phyloP scores from a whole-genome alignment of 2,113 vertebrate genomes.

The Nipponia nippon region DNA sequence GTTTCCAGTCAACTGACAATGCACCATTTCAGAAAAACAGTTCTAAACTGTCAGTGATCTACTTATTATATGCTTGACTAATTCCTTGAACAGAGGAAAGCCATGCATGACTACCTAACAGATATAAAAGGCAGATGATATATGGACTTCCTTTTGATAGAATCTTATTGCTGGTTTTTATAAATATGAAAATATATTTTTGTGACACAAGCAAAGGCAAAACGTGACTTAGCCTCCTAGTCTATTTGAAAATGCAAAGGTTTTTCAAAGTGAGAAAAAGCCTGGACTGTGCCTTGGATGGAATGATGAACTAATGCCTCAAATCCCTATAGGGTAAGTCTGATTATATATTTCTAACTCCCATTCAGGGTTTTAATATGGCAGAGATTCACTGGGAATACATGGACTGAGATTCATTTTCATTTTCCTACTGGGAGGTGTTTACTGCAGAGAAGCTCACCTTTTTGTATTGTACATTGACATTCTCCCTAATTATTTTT shows the following conservation, averaged over 20 bases:
- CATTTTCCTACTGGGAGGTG: constrained; percentile 14
- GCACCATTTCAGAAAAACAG: not conserved
- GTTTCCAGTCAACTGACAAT: not conserved
- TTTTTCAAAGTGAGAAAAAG: not conserved
- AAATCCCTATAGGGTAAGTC: not conserved
- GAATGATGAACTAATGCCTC: not conserved
- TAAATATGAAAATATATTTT: constrained; percentile 19
- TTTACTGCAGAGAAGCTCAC: constrained; percentile 6
- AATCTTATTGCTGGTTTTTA: not conserved
- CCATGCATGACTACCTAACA: not conserved
- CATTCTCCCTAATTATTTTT: constrained; percentile 32
- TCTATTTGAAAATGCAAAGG: constrained; percentile 5
- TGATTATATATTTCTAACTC: constrained; percentile 17
- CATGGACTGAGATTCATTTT: not conserved
- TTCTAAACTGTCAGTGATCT: constrained; percentile 24
- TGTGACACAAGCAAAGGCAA: not conserved
- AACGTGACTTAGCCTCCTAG: not conserved
- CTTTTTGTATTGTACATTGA: not conserved
- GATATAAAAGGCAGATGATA: not conserved
- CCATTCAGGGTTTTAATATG: not conserved
- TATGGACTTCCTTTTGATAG: not conserved
- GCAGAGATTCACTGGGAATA: constrained; percentile 17
- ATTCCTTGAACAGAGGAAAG: constrained; percentile 12
- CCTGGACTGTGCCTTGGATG: not conserved
- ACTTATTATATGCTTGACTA: constrained; percentile 28